Evolutionary conservation across 1,140 invertebrate species (phyloP), one percentile per base, ranked within the genome.

Genomic region (Campoletis sonorensis): DNA sequence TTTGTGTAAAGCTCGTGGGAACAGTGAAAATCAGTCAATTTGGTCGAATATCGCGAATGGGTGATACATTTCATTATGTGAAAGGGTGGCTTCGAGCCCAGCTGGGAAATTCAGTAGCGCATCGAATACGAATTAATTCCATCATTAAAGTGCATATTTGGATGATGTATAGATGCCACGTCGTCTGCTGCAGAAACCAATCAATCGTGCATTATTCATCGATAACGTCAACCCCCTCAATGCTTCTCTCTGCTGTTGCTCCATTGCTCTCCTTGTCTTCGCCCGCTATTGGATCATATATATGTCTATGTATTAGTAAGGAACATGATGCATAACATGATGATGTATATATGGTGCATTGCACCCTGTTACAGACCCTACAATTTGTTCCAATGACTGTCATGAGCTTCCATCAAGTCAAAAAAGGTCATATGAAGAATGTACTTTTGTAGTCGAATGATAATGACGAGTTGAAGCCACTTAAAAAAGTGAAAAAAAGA

Each of bases 71-170:
- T 10, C 13, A 64, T 15, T 13, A 15, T 0, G 61, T 64, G 61
- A 23, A 26, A 26, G 21, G 61, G 61, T 26, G 1, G 15, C 10
- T 23, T 27, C 3, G 4, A 10, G n/a, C 76, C 40, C 40, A 45
- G 30, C 23, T 45, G 54, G 26, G 54, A 67, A 45, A 33, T 40
- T 40, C 58, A 45, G 30, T 45, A 45, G 58, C 54, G 54, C 33
- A 68, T 78, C 27, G 58, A 64, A 49, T 75, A 26, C 72, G 23
- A 75, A 75, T 75, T 75, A 75, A 75, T 75, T 75, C 72, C 21
- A 75, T 75, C 72, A 75, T 75, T 75, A 75, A 75, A 75, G 72
- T 54, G 72, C 45, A 75, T 75, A 49, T 75, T 45, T 49, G 21
- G 26, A 75, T 75, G 72, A 54, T 33, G 72, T 75, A 75, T 75